Conservation (phyloP, 35 echinoderm and acorn worm species). For the Lytechinus variegatus region DNA sequence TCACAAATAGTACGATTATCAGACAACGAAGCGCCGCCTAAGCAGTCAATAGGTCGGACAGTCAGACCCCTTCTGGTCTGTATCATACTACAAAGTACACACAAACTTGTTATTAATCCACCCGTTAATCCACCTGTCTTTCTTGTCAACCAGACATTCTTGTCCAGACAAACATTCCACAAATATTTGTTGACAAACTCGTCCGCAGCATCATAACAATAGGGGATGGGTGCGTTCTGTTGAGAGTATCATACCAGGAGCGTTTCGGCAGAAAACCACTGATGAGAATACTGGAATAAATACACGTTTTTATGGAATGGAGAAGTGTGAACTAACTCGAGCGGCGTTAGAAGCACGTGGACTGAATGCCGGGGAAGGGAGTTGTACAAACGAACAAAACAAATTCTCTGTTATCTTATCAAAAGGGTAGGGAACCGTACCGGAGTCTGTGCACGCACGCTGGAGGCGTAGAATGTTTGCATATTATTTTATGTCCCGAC, state of each 20-base stretch:
- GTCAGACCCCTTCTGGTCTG: slow-evolving; percentile 39
- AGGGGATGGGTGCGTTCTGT: neutral
- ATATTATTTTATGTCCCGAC: neutral
- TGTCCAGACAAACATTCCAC: slow-evolving; percentile 35
- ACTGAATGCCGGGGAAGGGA: neutral
- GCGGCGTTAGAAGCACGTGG: neutral
- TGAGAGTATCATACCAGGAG: neutral
- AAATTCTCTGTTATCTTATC: neutral
- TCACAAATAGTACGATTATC: neutral
- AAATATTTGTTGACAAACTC: slow-evolving; percentile 49
- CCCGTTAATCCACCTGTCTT: slow-evolving; percentile 41
- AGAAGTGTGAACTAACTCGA: neutral
- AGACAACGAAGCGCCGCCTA: neutral
- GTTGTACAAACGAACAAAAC: neutral
- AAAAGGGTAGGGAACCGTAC: neutral
- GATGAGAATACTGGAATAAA: neutral
- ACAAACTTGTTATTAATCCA: slow-evolving; percentile 48
- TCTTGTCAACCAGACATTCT: slow-evolving; percentile 27
- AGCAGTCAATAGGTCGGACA: neutral
- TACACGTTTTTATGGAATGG: neutral
- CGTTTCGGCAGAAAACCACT: neutral
- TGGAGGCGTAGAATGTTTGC: neutral
- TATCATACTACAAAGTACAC: slow-evolving; percentile 50
- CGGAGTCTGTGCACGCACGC: neutral
- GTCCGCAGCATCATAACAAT: slow-evolving; percentile 9